These are phyloP conservation scores for Hybognathus amarus DNA, from an alignment of 2,797 vertebrate species.

Conservation along the genomic window DNA sequence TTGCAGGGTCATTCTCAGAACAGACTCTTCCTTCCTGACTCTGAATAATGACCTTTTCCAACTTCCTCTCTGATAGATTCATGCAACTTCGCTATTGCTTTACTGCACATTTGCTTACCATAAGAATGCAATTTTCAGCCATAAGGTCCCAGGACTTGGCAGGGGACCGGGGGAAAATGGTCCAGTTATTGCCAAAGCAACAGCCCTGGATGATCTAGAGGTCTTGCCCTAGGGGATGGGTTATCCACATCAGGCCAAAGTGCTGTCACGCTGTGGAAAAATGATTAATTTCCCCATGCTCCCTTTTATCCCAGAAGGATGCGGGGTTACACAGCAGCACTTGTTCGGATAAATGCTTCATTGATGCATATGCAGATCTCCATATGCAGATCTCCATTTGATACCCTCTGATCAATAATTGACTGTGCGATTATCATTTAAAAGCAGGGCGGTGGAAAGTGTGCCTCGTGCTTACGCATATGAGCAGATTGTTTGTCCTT, in stretches of 20 bases:
- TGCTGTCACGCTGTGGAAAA: slow-evolving; percentile 78
- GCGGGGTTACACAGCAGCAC: slow-evolving; percentile 64
- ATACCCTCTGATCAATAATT: slow-evolving; percentile 65
- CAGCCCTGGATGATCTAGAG: slow-evolving; percentile 77
- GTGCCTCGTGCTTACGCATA: slow-evolving; percentile 29
- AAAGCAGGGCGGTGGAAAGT: slow-evolving; percentile 35
- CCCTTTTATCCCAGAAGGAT: slow-evolving; percentile 74
- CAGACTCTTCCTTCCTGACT: slow-evolving; percentile 62
- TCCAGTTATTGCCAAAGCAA: slow-evolving; percentile 77
- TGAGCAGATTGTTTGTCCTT: slow-evolving; percentile 18
- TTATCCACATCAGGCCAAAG: slow-evolving; percentile 79
- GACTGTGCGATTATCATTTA: slow-evolving; percentile 70
- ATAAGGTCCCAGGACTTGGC: slow-evolving; percentile 81
- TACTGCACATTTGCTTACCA: slow-evolving; percentile 79
- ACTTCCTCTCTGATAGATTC: slow-evolving; percentile 68
- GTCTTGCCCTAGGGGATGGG: slow-evolving; percentile 76
- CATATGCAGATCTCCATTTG: slow-evolving; percentile 64
- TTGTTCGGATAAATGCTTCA: slow-evolving; percentile 68
- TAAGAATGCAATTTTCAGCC: slow-evolving; percentile 82
- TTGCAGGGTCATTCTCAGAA: slow-evolving; percentile 43
- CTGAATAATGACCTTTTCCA: slow-evolving; percentile 70
- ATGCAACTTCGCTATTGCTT: slow-evolving; percentile 75
- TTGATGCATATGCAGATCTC: slow-evolving; percentile 72
- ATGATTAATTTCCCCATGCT: slow-evolving; percentile 77
- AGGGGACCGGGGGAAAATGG: slow-evolving; percentile 61